Conservation (phyloP, 2,113 vertebrate species). For the Pituophis catenifer region DNA sequence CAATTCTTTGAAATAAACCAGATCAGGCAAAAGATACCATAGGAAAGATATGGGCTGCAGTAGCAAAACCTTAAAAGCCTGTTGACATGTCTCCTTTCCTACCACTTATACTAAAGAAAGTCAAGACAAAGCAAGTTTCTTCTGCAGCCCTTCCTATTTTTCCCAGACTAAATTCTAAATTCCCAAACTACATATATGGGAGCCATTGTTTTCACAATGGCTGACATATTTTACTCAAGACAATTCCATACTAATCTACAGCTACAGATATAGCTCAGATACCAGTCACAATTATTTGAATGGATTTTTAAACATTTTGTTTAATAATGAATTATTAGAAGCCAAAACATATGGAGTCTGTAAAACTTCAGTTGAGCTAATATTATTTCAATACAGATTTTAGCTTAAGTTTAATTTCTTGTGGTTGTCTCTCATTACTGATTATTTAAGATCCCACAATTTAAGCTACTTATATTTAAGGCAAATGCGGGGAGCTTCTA, state of each 20-base stretch:
- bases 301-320: background rate
- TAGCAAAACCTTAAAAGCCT: background rate
- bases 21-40: background rate
- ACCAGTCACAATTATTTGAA: background rate
- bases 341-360: background rate
- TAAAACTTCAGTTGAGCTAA: background rate
- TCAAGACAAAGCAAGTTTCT: background rate
- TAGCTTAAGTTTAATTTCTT: background rate
- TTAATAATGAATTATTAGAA: background rate
- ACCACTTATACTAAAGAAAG: background rate
- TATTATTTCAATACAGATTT: background rate
- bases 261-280: background rate
- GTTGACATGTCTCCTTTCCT: background rate
- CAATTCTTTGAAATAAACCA: background rate
- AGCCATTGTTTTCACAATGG: background rate
- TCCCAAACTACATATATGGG: too few species aligned
- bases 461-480: background rate
- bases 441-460: background rate
- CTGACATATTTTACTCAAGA: background rate
- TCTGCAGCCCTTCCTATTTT: too few species aligned
- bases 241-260: background rate
- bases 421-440: background rate
- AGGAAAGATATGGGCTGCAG: background rate
- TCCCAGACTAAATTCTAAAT: too few species aligned
- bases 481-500: background rate